These are phyloP conservation scores for Procavia capensis DNA, from an alignment of 2,113 vertebrate species.

Conservation along the genomic window DNA sequence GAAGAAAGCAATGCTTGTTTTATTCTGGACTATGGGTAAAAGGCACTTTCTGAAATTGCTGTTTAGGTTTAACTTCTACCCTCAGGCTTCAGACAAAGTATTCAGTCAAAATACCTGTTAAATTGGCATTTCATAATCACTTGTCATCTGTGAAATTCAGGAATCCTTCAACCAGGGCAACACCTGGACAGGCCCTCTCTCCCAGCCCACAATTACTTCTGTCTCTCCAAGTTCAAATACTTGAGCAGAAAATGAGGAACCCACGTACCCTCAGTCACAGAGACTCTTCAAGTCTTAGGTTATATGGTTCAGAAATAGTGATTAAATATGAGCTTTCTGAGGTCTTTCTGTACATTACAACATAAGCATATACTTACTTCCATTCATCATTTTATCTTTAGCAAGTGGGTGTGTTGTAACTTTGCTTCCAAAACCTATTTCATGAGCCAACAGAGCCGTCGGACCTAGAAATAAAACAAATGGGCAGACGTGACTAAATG, in stretches of 20 bases:
- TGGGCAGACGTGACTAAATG: background rate
- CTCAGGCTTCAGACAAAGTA: background rate
- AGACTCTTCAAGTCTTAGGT: fast-evolving
- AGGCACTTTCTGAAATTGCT: constrained; percentile 16
- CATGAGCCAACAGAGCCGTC: constrained; percentile 96
- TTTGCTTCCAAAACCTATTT: constrained; percentile 95
- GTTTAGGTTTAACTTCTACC: background rate
- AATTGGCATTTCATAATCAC: background rate
- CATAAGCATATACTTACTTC: constrained; percentile 87
- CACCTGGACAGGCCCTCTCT: background rate
- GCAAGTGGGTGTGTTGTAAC: constrained; percentile 96
- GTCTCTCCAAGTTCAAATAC: fast-evolving
- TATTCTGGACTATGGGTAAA: background rate
- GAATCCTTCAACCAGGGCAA: background rate
- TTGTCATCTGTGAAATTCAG: background rate
- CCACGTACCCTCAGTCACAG: fast-evolving
- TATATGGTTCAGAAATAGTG: fast-evolving
- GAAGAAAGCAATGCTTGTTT: background rate
- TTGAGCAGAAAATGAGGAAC: background rate
- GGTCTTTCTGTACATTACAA: fast-evolving
- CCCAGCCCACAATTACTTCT: fast-evolving
- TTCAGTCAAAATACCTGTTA: background rate
- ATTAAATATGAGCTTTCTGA: fast-evolving
- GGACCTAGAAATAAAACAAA: constrained; percentile 88
- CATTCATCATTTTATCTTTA: constrained; percentile 98